Evolutionary conservation across 1,140 invertebrate species (phyloP), one percentile per base, ranked within the genome.

Genomic region (Papilio polytes): DNA sequence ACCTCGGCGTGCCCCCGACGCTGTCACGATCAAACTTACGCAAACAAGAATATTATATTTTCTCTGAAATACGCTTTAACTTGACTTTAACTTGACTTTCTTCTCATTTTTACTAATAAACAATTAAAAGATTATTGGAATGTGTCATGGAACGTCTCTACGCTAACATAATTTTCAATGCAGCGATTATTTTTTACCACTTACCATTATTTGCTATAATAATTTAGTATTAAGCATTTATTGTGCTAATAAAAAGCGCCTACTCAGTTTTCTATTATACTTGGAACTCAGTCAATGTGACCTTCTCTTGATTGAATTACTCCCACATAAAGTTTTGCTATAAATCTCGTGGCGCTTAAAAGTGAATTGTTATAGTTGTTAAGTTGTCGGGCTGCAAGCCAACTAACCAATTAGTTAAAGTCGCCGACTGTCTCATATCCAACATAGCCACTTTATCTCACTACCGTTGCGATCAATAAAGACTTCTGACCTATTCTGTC

Each of bases 21-120:
- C 84, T 86, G 88, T 93, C 90, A 88, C 85, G 88, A 90, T 89
- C 88, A 87, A 92, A 88, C 83, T 90, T 89, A 89, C 86, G 80
- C 74, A 83, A 85, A 88, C 80, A 81, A 88, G 85, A 86, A 89
- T 88, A 88, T 87, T 88, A 86, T 84, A 81, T 78, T 78, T 78
- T 48, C 78, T 83, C 51, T 80, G 81, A 82, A 87, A 84, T 86
- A 85, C 77, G 77, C 66, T 78, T 78, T 63, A n/a, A n/a, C n/a
- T n/a, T n/a, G n/a, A n/a, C n/a, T n/a, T n/a, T n/a, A n/a, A n/a
- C n/a, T n/a, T n/a, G n/a, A n/a, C n/a, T n/a, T n/a, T n/a, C 36
- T 41, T 41, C 36, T 41, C 36, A 41, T 18, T 51, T 51, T 51
- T 51, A 51, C 15, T 51, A 7, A 41, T 41, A 41, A 41, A 8